Conservation (phyloP, 2,797 vertebrate genomes). For the Lateolabrax maculatus region DNA sequence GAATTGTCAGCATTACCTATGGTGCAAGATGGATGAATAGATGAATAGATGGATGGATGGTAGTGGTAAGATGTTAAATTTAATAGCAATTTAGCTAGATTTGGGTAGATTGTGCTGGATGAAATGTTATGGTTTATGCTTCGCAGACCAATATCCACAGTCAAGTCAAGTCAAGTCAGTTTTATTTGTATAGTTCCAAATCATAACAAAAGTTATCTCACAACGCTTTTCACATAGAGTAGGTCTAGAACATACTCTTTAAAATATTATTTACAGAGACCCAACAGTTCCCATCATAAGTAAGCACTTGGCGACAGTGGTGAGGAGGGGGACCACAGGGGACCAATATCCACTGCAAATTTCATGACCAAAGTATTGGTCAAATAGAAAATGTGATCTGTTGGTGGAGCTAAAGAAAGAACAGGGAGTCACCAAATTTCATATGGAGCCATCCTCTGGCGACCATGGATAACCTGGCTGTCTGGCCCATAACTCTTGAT, state of each 20-base stretch:
- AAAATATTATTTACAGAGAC: too few species aligned
- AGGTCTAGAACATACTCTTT: too few species aligned
- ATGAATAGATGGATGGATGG: slow-evolving; percentile 1
- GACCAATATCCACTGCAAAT: background rate
- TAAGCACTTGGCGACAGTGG: too few species aligned
- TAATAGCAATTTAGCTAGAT: background rate
- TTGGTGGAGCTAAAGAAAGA: background rate
- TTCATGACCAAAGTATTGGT: background rate
- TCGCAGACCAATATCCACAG: too few species aligned
- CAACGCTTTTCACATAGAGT: too few species aligned
- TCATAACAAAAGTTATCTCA: too few species aligned
- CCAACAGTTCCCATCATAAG: too few species aligned
- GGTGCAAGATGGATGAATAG: background rate
- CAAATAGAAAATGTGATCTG: background rate
- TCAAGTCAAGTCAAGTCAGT: too few species aligned
- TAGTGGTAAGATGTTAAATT: background rate
- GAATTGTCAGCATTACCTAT: background rate
- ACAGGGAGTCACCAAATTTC: background rate
- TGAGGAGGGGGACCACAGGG: too few species aligned
- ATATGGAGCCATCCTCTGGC: background rate
- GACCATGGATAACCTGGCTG: background rate
- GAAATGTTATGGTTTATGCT: background rate
- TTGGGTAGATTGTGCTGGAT: background rate
- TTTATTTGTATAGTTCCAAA: too few species aligned
- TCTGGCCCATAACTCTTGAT: background rate